Base-by-base conservation (phyloP, 2,797 vertebrate species). In the Sebastes hubbsi region DNA sequence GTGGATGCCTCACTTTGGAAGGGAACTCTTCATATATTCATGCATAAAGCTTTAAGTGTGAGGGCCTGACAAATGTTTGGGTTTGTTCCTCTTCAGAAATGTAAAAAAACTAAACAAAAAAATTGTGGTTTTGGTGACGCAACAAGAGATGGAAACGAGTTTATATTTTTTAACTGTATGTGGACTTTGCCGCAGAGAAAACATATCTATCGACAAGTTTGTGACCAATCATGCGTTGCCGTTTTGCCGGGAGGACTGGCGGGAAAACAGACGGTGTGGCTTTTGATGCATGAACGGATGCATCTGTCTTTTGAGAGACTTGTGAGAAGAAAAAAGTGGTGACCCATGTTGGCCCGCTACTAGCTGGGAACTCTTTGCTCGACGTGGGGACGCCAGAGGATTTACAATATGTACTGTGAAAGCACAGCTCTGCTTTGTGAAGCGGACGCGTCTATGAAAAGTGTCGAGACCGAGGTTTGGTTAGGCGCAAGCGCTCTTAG, bases 121-220 rank as follows among this genome's bases (percentile, higher is more conserved):
- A 62, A 62, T 22, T 34, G 81, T 88, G 84, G 70, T 81, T 81
- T 66, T 64, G 72, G 78, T 84, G 75, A 78, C 52, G 56, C 62
- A 69, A 77, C 56, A 68, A 70, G 61, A 87, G 59, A 87, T 62
- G 79, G 78, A 89, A 34, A 91, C 70, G 25, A 79, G 82, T 91
- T 90, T 93, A 75, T 93, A 92, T 94, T 94, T 94, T 93, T 88
- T 82, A 93, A 92, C 82, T 82, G 79, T 93, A 55, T 36, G 77
- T 92, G 89, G 85, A 92, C 84, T 83, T 83, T 89, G 65, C 80
- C n/a, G 60, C 82, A 75, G 70, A 84, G 76, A 77, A 77, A 79
- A 72, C 66, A 13, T 38, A 78, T 78, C 63, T 81, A 25, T 64
- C 22, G 38, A 69, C 27, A 34, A 16, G 78, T 75, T 68, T 85